Base-by-base conservation (phyloP, 2,888 invertebrate species). In the Zaprionus bogoriensis region DNA sequence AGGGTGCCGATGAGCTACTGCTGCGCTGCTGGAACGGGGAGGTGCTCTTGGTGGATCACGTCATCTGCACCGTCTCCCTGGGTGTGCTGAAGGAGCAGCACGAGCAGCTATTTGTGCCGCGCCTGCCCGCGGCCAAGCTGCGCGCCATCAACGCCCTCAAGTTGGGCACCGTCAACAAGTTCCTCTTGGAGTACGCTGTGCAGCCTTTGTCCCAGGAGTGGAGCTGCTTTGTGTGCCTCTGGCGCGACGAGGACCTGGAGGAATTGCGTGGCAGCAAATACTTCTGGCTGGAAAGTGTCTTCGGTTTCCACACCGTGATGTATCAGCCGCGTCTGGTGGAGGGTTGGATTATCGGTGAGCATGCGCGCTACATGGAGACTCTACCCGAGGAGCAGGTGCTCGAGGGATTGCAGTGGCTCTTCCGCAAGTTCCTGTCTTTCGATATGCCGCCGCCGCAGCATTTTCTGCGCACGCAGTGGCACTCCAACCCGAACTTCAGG, bases 321-420 rank as follows among this genome's bases (percentile, higher is more conserved):
- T 91, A 92, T 72, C 93, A 94, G 78, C 93, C 94, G 0, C 92
- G 91, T 28, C 89, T 94, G 7, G 87, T 96, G 27, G 92, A 94
- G 69, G 95, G 93, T 0, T 96, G 95, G 95, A 90, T 94, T 10
- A 92, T 92, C 17, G 95, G 95, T 0, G 89, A 92, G 30, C 92
- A 92, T 71, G 93, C 94, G 0, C 91, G 91, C 59, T 85, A 92
- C 57, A 92, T 94, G 89, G 96, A 96, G 88, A 87, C 87, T 4
- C 82, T 94, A 4, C 79, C 92, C 0, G 93, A 94, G 51, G 89
- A 92, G 3, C 90, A 92, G 41, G 81, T 90, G 0, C 22, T 85
- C 1, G 67, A 76, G 1, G 85, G 79, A 0, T 23, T 89, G 1
- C 61, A 81, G 57, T 85, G 76, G 81, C 65, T 90, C 3, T 76